Evolutionary conservation across 2,888 invertebrate species (phyloP), one percentile per base, ranked within the genome.

Genomic region (Morpho deidamia): DNA sequence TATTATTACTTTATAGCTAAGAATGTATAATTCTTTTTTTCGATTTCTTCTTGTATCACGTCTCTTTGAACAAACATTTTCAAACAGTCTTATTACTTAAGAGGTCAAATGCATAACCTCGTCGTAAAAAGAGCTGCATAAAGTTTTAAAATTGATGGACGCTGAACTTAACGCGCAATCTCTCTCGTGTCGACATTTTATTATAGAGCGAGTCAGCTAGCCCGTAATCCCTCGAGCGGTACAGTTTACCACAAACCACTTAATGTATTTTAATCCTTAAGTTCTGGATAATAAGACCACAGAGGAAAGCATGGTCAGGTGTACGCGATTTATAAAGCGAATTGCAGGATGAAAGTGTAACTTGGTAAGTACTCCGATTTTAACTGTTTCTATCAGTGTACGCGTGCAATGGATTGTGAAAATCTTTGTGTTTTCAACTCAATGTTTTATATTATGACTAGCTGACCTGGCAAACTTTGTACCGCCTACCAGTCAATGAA

Each of bases 151-250:
- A 47, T 7, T 11, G 39, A 40, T 33, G 47, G 47, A 9, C 32
- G 47, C 39, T 11, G 69, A 70, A 68, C 70, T 66, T 52, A 61
- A 68, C 63, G 70, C 72, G 73, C 77, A 79, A 80, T 78, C 74
- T 80, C 78, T 86, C 77, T 81, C 78, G 81, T 82, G 84, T 85
- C 81, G 83, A 81, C 79, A 80, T 84, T 90, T 87, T 90, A 90
- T 80, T 81, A 84, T 87, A 81, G 73, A 73, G 74, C 70, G 74
- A 88, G 78, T 83, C 82, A 78, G 78, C 78, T 70, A 68, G 66
- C 71, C 69, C 77, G 81, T 85, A 88, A 87, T 85, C 84, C 81
- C 72, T 68, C 64, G 70, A 77, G 72, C 76, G 70, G 80, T 77
- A 82, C 82, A 81, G 85, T 86, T 11, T 9, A 85, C 78, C 79